Evolutionary conservation across 2,888 invertebrate genomes (phyloP), one percentile per base, ranked within the genome.

Genomic region (Strigamia crassipes): DNA sequence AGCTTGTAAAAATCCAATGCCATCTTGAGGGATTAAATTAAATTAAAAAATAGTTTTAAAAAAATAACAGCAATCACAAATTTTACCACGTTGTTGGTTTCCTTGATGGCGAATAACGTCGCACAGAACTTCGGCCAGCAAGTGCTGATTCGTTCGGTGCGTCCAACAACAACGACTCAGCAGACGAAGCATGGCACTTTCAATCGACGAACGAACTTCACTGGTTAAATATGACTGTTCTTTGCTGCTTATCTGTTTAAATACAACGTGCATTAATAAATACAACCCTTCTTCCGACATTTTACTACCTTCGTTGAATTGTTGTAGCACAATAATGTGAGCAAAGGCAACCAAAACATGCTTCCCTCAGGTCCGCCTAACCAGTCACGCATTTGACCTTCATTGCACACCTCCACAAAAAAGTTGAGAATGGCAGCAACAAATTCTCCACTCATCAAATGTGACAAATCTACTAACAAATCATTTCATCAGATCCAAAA

Each of bases 351-450:
- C 96, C 96, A 96, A 89, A 96, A 96, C n/a, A 91, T 90, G 2
- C 93, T 92, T 9, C 95, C 96, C 84, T 94, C 92, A 79, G 90
- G 88, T 0, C 92, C 92, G 15, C 96, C 96, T 78, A 96, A 90
- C 96, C 96, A 96, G 88, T 95, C 94, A 84, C 95, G 92, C 90
- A 96, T 92, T 84, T 92, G 90, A 23, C 93, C 92, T 86, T 95
- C 95, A 27, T 92, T 91, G 86, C 94, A 93, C 83, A 95, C 91
- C 84, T 93, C 92, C 0, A 93, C 92, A 86, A 96, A 92, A 89
- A 96, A 96, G 85, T 93, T 92, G 83, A 96, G 91, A 80, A 88
- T 86, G 15, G 87, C 85, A 27, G 87, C 86, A 51, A 87, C 86
- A 82, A 86, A 84, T 73, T 87, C 86, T 73, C 86, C 86, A 15